Evolutionary conservation across 2,797 vertebrate genomes (phyloP).

Genomic region (Avahi laniger): DNA sequence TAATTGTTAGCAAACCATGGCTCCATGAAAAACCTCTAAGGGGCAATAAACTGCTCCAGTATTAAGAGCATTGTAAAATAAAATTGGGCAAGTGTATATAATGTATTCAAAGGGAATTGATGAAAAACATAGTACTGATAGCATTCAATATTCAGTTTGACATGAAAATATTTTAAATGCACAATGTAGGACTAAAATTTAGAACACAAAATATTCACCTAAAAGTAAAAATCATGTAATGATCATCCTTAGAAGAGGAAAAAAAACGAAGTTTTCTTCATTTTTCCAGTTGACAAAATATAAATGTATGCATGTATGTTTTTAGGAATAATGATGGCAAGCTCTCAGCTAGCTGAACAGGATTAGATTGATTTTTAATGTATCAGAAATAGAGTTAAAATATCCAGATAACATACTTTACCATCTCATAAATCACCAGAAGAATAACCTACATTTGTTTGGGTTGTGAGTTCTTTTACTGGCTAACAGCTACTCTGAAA

Average conservation of each 20-base stretch:
- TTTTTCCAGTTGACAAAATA: background rate
- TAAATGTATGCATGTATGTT: background rate
- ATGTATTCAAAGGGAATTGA: conserved; percentile 29
- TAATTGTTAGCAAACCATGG: conserved; percentile 73
- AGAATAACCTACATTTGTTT: background rate
- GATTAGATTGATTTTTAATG: conserved; percentile 29
- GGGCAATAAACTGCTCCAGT: conserved; percentile 52
- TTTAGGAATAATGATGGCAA: conserved; percentile 4
- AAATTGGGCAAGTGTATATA: conserved; percentile 37
- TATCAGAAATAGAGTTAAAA: background rate
- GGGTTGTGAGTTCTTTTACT: background rate
- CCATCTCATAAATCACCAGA: conserved; percentile 9
- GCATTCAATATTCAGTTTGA: background rate
- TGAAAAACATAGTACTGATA: background rate
- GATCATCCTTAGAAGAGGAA: background rate
- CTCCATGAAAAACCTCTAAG: conserved; percentile 57
- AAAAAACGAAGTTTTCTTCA: background rate
- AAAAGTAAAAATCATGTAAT: background rate
- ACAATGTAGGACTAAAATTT: background rate
- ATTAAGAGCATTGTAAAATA: conserved; percentile 64
- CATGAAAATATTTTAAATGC: conserved; percentile 4
- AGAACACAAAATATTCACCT: background rate
- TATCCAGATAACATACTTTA: background rate
- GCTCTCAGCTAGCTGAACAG: conserved; percentile 27
- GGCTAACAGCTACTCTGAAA: background rate